Base-by-base conservation (phyloP, 53 echinoderm and acorn worm genomes). In the Zoroaster sp. region DNA sequence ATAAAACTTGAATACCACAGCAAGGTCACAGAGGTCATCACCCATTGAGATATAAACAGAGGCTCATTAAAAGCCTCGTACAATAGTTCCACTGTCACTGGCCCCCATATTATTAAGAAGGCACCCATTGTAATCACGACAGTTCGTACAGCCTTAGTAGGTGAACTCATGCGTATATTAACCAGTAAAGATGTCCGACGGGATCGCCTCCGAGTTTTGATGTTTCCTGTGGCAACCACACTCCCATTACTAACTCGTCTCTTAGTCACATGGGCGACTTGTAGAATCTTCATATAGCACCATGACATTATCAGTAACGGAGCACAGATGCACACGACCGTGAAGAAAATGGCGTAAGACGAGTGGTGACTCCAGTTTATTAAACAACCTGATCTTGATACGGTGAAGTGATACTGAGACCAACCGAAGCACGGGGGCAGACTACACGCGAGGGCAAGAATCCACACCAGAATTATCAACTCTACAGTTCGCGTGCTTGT, bases 141-240 rank as follows among this genome's bases (percentile, higher is more conserved):
- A 14, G 97, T 97, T 68, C 94, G 52, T 35, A 97, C 38, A 6
- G 97, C 97, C 81, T 97, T 97, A 15, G 95, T 89, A 18, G 97
- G 97, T 11, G 97, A 97, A 74, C 94, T 97, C 95, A 97, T 95
- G 66, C 94, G 80, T 78, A 97, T 95, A 78, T 94, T 97, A 8
- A 95, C 94, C 9, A 95, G 86, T 23, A 97, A 80, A 1, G 97
- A 97, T 12, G 97, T 92, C 36, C 97, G 87, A 23, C 97, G 90
- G 31, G 97, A 97, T 9, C 93, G 65, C 32, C 95, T 53, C 66
- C 97, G 54, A 40, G 63, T 37, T 36, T 47, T 55, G 14, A 47
- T 18, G 31, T 44, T 53, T 34, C 89, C 78, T 0, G 93, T 75
- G 40, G 75, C 43, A 21, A 96, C 94, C 1, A 94, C 92, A 78